Evolutionary conservation across 2,113 vertebrate genomes (phyloP), one percentile per base, ranked within the genome.

Genomic region (Sander lucioperca): DNA sequence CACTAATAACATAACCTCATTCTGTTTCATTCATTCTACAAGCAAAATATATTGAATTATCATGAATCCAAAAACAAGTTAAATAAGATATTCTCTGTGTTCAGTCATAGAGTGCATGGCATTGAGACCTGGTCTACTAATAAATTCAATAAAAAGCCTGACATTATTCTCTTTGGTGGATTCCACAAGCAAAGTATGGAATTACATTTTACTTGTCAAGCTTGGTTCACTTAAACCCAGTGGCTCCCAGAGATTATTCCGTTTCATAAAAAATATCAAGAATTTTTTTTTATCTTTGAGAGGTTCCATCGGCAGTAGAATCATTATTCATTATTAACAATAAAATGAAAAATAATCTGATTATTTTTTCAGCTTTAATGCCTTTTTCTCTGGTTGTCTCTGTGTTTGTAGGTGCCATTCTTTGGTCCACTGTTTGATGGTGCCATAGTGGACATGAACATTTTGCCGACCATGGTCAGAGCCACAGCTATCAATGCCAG

Each of bases 401-500:
- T 61, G 36, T 69, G 23, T 79, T 23, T 77, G 13, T 18, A 99
- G 98, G 96, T 99, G 90, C 98, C 97, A 4, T 99, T 99, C 94
- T 99, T 99, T 87, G 98, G 98, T 86, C 98, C 98, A 7, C 95
- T 99, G 84, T 99, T 99, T 90, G 98, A 99, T 87, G 98, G 98
- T 85, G 97, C 98, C 95, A 97, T 99, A 87, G 97, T 99, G 89
- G 98, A 99, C 94, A 97, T 97, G 91, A 97, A 99, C 94, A 97
- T 99, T 90, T 95, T 99, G 90, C 97, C 98, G 78, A 97, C 97
- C 85, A 96, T 99, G 96, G 98, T 99, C 90, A 94, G 98, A 91
- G 97, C 98, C 87, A 99, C 98, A 48, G 98, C 98, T 80, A 97
- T 99, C 94, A 99, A 99, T 70, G 98, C 98, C 92, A 99, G 98